A percentile compares a stretch with the other conserved stretches of the same genome.
Conservation (phyloP, 1,140 invertebrate genomes). For the Episyrphus balteatus region DNA sequence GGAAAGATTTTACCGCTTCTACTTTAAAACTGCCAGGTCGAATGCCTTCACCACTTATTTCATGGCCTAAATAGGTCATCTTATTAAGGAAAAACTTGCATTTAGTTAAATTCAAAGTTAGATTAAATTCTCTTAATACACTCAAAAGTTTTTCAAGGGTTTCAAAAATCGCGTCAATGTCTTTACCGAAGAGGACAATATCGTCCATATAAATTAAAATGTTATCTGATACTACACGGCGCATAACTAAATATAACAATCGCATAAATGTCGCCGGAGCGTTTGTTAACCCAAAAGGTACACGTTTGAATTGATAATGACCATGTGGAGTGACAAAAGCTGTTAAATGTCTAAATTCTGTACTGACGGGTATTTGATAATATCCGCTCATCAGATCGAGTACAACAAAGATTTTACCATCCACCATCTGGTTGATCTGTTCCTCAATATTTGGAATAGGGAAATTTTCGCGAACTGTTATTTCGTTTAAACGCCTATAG, state of each 20-base stretch:
- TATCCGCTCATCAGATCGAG: conserved; percentile 24
- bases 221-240: no score
- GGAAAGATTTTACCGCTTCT: conserved; percentile 7
- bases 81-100: conserved; percentile 31
- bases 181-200: no score
- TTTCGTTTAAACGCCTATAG: conserved; percentile 37
- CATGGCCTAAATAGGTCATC: conserved; percentile 5
- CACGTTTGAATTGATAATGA: no score
- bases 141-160: not conserved
- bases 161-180: no score
- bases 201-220: no score
- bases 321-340: no score
- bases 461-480: conserved; percentile 16
- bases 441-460: conserved; percentile 23
- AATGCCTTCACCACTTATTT: conserved; percentile 4
- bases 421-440: conserved; percentile 11
- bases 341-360: no score
- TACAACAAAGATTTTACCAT: conserved; percentile 12
- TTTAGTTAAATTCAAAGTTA: conserved; percentile 39
- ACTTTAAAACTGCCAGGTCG: conserved; percentile 11
- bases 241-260: no score
- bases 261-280: no score
- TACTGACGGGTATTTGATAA: conserved; percentile 22
- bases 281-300: no score
- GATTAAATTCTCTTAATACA: conserved; percentile 7